Evolutionary conservation across 2,113 vertebrate species (phyloP).

Genomic region (Eulacestoma nigropectus): DNA sequence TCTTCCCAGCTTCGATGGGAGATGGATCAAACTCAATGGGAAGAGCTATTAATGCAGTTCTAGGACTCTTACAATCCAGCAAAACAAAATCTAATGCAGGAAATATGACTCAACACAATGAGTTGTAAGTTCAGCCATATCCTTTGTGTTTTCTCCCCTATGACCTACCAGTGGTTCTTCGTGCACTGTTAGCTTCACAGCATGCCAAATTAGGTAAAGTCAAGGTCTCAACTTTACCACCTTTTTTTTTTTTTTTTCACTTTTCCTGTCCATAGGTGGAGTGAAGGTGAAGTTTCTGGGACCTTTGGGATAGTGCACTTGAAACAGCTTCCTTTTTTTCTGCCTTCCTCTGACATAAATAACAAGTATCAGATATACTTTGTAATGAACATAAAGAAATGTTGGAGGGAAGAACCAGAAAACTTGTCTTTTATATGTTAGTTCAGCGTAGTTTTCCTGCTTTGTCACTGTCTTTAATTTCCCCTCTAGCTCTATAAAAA

Average conservation of each 20-base stretch:
- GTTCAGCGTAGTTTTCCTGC: not conserved
- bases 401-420: not conserved
- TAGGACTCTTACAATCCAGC: not conserved
- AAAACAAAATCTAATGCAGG: not conserved
- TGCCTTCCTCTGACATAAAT: conserved; percentile 3
- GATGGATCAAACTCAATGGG: not conserved
- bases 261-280: not conserved
- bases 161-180: not conserved
- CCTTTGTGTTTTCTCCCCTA: not conserved
- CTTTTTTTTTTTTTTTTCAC: not conserved
- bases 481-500: conserved; percentile 47
- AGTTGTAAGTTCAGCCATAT: not conserved
- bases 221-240: not conserved
- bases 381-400: conserved; percentile 31
- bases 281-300: not conserved
- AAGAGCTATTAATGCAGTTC: not conserved
- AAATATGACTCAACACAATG: not conserved
- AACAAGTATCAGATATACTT: not conserved
- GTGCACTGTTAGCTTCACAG: not conserved
- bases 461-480: conserved; percentile 55
- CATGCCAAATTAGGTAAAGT: not conserved
- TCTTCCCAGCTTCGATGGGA: not conserved
- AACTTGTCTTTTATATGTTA: conserved; percentile 38
- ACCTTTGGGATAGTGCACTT: not conserved
- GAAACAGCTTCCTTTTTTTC: not conserved